Evolutionary conservation across 2,888 invertebrate species (phyloP), one percentile per base, ranked within the genome.

Genomic region (Lobophora halterata): DNA sequence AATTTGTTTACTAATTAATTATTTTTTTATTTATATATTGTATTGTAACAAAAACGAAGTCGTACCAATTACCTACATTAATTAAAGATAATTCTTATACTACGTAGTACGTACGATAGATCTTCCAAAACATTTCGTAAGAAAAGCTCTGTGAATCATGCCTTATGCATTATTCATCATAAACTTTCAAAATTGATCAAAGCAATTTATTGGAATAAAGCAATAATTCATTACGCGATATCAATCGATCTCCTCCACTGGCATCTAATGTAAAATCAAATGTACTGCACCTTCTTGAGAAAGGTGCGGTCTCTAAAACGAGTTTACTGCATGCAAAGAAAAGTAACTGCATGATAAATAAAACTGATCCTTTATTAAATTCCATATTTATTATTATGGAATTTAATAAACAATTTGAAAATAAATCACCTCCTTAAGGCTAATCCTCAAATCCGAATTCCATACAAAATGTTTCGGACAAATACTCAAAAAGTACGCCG

Each of bases 181-280:
- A 56, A 62, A 63, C 64, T 67, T 65, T 63, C 58, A 59, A 65
- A 65, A 63, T 60, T 58, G 64, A 64, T 65, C 65, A 59, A 63
- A 65, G 63, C 61, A 54, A 57, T 59, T 55, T 57, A 7, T 21
- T 30, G 20, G 51, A 50, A 50, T 46, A 33, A 62, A 30, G 13
- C 20, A 56, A 63, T 61, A 58, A 65, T 68, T 68, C 61, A 55
- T 57, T n/a, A 53, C 56, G 52, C 49, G 18, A 52, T 58, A 58
- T 45, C 60, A 57, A 23, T 39, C 18, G 26, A 33, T 41, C 16
- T 30, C 58, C 16, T 30, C 58, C 57, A 61, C 61, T 50, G 52
- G 51, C 52, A 44, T 53, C 14, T 25, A 13, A n/a, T n/a, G n/a
- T n/a, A n/a, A n/a, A 25, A 18, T 18, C 8, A 18, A n/a, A 11